phyloP scores from a whole-genome alignment of 2,113 vertebrate genomes.

The Cryptoleucopteryx plumbea region DNA sequence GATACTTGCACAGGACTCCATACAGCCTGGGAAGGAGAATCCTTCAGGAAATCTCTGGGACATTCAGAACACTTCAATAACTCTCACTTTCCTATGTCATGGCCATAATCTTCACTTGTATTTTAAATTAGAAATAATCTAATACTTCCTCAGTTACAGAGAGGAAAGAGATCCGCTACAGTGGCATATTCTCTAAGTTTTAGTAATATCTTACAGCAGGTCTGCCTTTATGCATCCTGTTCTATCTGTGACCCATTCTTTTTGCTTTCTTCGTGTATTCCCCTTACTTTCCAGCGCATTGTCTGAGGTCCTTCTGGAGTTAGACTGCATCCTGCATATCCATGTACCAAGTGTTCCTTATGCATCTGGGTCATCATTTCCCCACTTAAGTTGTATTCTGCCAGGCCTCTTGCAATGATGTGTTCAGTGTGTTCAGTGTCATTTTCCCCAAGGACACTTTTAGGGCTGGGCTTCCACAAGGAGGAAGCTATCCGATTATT shows the following conservation, averaged over 20 bases:
- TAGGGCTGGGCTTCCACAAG: background rate
- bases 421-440: background rate
- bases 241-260: background rate
- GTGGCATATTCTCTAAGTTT: background rate
- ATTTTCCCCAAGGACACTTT: background rate
- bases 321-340: background rate
- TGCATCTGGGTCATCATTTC: background rate
- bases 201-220: background rate
- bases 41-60: background rate
- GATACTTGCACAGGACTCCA: background rate
- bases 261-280: background rate
- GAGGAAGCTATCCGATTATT: background rate
- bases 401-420: background rate
- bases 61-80: background rate
- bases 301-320: background rate
- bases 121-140: background rate
- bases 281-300: rapidly evolving
- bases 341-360: background rate
- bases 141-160: background rate
- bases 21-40: background rate
- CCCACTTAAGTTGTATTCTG: background rate
- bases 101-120: background rate
- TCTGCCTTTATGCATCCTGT: background rate
- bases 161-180: background rate
- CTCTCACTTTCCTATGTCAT: background rate